These are phyloP conservation scores for Buceros bicornis DNA, from an alignment of 2,797 vertebrate species.

Conservation along the genomic window DNA sequence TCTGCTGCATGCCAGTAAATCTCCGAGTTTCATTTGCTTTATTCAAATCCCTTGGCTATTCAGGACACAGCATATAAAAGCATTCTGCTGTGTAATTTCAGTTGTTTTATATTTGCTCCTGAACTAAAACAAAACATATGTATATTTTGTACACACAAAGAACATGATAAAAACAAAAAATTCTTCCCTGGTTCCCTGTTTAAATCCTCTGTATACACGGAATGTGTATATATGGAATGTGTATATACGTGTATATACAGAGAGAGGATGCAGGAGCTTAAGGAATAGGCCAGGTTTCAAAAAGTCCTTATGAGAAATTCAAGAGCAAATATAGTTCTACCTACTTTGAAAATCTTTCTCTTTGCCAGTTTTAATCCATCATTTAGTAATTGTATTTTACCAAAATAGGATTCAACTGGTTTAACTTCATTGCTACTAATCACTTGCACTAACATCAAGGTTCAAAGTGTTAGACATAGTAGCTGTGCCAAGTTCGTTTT, in stretches of 20 bases:
- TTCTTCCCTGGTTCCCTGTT: neutral
- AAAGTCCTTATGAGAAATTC: neutral
- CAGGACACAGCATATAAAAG: constrained; percentile 45
- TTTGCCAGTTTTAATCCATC: neutral
- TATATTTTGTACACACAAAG: neutral
- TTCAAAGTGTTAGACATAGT: neutral
- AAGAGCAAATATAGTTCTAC: neutral
- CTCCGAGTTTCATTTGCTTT: constrained; percentile 88
- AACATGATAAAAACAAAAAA: neutral
- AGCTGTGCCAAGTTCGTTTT: neutral
- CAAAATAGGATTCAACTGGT: neutral
- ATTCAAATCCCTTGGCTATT: constrained; percentile 86
- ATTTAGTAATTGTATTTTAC: neutral
- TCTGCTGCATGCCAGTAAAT: constrained; percentile 85
- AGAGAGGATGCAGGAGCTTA: neutral
- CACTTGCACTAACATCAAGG: neutral
- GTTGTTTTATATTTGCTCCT: neutral
- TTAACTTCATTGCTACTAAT: neutral
- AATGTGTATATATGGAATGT: neutral
- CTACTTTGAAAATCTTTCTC: neutral
- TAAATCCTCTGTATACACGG: neutral
- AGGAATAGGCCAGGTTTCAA: neutral
- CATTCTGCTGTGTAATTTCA: constrained; percentile 23
- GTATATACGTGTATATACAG: neutral
- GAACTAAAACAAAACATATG: neutral